Base-by-base conservation (phyloP, 2,797 vertebrate species). In the Catostomus latipinnis region DNA sequence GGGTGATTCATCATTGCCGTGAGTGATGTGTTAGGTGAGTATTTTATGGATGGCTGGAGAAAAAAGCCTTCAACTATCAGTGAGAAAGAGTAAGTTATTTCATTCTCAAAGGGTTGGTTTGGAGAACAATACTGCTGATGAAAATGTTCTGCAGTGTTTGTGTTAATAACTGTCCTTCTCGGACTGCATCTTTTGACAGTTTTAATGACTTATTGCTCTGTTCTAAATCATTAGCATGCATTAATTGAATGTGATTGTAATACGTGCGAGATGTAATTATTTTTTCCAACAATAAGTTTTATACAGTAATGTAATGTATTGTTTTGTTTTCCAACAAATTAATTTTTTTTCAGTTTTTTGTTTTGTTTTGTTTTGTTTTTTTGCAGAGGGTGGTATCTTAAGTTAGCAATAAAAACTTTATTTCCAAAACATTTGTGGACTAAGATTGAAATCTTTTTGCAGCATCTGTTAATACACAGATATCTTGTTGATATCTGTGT, bases 171-270 rank as follows among this genome's bases (percentile, higher is more conserved):
- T 8, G n/a, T 61, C 22, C 18, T 70, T 60, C 48, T 75, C 4
- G 60, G 46, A 8, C 60, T 50, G 74, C 62, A 75, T 52, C 50
- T 56, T 8, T 65, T 14, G n/a, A 45, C 57, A 53, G 66, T 34
- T 34, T 6, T 61, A 45, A 78, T 54, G 67, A 62, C 22, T 78
- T 78, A 78, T 70, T 78, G 76, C 76, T 71, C 66, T 34, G 12
- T 58, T 68, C 45, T 60, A 54, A 68, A 60, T 69, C 65, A 22
- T 71, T 71, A 62, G 56, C 67, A 78, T 62, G 76, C 76, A 16
- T 52, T 53, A 11, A 53, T 9, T 78, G n/a, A 46, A 70, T 16
- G 67, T 61, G 57, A 70, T 22, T 76, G 18, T 52, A 60, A 69
- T 34, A 58, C 16, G 34, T 10, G 13, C 69, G 34, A 34, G 34